These are phyloP conservation scores for Nerophis lumbriciformis DNA, from an alignment of 2,113 vertebrate genomes.

Conservation along the genomic window DNA sequence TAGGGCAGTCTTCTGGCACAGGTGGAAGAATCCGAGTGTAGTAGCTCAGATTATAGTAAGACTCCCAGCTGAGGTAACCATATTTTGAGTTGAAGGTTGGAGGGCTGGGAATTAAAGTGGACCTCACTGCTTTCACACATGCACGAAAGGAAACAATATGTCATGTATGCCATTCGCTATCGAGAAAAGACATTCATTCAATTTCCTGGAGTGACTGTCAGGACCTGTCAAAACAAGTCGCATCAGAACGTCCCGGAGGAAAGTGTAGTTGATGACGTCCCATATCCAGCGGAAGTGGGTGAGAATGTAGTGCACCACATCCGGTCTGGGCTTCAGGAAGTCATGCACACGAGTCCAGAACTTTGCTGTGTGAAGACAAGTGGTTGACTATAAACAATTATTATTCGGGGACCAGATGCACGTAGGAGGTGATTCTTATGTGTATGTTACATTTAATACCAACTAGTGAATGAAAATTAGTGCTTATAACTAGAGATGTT, in stretches of 20 bases:
- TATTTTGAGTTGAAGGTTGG: conserved; percentile 89
- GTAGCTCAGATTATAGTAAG: conserved; percentile 88
- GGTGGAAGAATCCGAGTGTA: conserved; percentile 89
- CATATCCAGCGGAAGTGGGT: conserved; percentile 89
- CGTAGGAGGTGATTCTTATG: background rate
- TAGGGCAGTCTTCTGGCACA: conserved; percentile 84
- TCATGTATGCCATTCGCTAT: background rate
- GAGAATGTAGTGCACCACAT: conserved; percentile 78
- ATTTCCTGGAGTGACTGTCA: background rate
- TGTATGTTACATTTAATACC: background rate
- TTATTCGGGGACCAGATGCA: background rate
- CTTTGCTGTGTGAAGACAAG: conserved; percentile 69
- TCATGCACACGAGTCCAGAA: conserved; percentile 76
- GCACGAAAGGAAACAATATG: background rate
- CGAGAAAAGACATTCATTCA: background rate
- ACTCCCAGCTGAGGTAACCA: conserved; percentile 91
- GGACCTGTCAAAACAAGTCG: conserved; percentile 81
- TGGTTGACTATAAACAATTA: background rate
- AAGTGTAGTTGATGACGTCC: conserved; percentile 84
- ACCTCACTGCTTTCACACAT: conserved; percentile 69
- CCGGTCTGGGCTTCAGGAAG: conserved; percentile 77
- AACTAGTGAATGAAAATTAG: background rate
- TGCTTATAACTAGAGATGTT: too few species aligned
- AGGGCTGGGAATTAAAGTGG: conserved; percentile 87
- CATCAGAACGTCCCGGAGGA: conserved; percentile 81